Conservation (phyloP, 2,113 vertebrate species). For the Ivindomyrus marchei region DNA sequence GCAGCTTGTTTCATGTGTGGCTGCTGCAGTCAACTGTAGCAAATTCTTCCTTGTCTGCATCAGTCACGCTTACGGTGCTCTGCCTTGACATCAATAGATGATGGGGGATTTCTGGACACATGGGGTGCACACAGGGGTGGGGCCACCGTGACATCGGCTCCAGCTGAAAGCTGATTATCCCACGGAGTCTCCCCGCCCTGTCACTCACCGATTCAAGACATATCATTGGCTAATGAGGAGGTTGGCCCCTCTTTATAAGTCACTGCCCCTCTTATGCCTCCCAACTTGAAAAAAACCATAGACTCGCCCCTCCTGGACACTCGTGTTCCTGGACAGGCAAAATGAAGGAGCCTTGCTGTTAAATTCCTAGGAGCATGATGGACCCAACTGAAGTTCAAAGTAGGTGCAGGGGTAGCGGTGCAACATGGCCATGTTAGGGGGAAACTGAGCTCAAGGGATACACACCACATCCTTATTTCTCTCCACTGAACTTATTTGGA, state of each 20-base stretch:
- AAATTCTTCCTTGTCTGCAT: constrained; percentile 60
- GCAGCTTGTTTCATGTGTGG: not conserved
- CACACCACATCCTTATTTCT: not conserved
- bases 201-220: not conserved
- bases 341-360: constrained; percentile 67
- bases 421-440: not conserved
- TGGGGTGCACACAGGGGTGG: not conserved
- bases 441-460: not conserved
- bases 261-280: not conserved
- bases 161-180: not conserved
- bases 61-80: constrained; percentile 63
- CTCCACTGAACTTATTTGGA: not conserved
- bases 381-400: constrained; percentile 67
- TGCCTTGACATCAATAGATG: constrained; percentile 66
- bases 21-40: constrained; percentile 39
- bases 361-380: constrained; percentile 58
- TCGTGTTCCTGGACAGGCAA: constrained; percentile 72
- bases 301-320: constrained; percentile 55
- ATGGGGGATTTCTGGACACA: constrained; percentile 57
- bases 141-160: not conserved
- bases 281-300: not conserved
- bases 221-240: not conserved
- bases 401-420: constrained; percentile 63
- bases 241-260: not conserved
- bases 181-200: not conserved